phyloP scores from a whole-genome alignment of 2,113 vertebrate genomes.

The Sinocyclocheilus anophthalmus region DNA sequence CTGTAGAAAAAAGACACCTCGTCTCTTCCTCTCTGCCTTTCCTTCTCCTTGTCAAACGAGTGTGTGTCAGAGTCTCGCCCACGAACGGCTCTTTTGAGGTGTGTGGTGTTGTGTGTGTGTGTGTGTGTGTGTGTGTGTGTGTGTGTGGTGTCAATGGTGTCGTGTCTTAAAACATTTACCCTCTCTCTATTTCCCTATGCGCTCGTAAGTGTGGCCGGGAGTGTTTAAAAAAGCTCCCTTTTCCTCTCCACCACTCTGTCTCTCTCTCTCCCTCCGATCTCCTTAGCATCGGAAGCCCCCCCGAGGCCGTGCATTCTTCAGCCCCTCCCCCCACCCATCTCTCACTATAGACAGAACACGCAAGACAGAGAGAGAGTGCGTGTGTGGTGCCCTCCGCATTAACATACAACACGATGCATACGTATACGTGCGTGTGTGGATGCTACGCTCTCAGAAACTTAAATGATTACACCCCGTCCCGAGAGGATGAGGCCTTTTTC shows the following conservation, averaged over 20 bases:
- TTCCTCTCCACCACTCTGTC: neutral
- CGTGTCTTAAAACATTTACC: slow-evolving; percentile 55
- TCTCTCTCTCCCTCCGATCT: neutral
- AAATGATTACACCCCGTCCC: neutral
- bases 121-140: neutral
- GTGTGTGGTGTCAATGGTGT: no score
- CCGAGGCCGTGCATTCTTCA: slow-evolving; percentile 49
- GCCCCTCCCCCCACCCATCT: slow-evolving; percentile 50
- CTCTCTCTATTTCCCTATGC: slow-evolving; percentile 51
- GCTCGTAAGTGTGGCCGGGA: slow-evolving; percentile 48
- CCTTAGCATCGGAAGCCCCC: slow-evolving; percentile 47
- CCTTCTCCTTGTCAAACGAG: slow-evolving; percentile 22
- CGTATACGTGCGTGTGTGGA: neutral
- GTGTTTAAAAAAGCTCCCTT: slow-evolving; percentile 55
- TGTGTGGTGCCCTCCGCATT: slow-evolving; percentile 38
- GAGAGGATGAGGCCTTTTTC: slow-evolving; percentile 27
- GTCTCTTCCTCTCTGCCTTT: slow-evolving; percentile 36
- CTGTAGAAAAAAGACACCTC: neutral
- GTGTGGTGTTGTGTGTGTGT: slow-evolving; percentile 27
- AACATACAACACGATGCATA: slow-evolving; percentile 14
- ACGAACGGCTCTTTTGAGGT: slow-evolving; percentile 54
- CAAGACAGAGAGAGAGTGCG: neutral
- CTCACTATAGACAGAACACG: slow-evolving; percentile 51
- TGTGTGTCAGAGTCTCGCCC: slow-evolving; percentile 49
- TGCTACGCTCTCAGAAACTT: neutral